phyloP scores from a whole-genome alignment of 2,113 vertebrate species.

The Dendrocopos noguchii region DNA sequence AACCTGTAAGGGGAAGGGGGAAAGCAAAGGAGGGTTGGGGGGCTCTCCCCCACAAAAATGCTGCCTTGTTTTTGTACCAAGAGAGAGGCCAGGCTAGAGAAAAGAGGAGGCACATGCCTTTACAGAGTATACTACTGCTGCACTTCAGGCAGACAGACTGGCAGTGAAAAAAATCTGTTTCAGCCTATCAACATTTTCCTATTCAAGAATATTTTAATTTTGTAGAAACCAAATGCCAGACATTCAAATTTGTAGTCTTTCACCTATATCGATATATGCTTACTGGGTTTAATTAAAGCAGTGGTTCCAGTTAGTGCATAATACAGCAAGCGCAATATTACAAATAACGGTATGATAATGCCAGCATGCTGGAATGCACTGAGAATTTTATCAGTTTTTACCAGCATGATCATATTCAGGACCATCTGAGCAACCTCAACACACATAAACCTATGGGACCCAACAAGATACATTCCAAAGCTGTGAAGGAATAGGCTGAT shows the following conservation, averaged over 20 bases:
- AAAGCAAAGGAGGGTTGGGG: too few species aligned
- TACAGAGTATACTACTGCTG: not conserved
- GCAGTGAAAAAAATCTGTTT: not conserved
- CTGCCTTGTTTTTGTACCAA: not conserved
- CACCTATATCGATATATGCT: not conserved
- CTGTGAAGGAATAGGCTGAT: too few species aligned
- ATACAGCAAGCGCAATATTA: not conserved
- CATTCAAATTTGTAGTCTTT: not conserved
- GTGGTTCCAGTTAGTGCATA: not conserved
- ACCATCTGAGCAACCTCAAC: too few species aligned
- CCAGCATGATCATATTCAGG: not conserved
- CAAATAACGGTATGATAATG: not conserved
- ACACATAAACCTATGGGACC: too few species aligned
- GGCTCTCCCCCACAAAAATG: too few species aligned
- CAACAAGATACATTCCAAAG: too few species aligned
- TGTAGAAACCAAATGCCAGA: not conserved
- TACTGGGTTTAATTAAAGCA: not conserved
- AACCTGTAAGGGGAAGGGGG: too few species aligned
- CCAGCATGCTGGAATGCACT: not conserved
- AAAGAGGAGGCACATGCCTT: not conserved
- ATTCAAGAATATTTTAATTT: not conserved
- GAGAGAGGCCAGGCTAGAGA: accelerated
- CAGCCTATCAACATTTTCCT: not conserved
- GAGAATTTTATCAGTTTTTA: not conserved
- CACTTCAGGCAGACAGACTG: not conserved